phyloP scores from a whole-genome alignment of 53 echinoderm and acorn worm genomes.

The Luidia sarsii region DNA sequence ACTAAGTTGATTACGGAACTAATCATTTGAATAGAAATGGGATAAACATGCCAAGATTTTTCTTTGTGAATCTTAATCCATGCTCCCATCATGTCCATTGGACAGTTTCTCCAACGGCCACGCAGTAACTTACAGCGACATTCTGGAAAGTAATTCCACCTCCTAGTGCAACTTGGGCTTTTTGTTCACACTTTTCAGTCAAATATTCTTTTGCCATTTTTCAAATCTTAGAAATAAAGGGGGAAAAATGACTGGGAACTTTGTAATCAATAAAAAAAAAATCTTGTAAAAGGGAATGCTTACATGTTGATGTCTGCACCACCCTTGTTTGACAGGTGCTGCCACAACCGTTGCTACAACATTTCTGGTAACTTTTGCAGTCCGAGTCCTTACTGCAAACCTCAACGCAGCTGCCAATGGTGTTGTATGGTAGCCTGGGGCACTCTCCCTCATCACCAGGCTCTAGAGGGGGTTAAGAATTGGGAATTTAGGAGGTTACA shows the following conservation, averaged over 20 bases:
- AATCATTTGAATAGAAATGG: too few species aligned
- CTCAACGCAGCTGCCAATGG: slow-evolving; percentile 55
- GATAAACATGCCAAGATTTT: too few species aligned
- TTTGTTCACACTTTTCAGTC: background rate
- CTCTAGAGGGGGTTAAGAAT: too few species aligned
- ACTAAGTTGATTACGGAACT: too few species aligned
- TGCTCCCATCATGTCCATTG: too few species aligned
- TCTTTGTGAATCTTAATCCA: too few species aligned
- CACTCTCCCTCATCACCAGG: slow-evolving; percentile 74
- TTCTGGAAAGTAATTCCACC: too few species aligned
- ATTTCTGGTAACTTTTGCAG: slow-evolving; percentile 61
- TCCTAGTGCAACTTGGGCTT: background rate
- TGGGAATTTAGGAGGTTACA: too few species aligned
- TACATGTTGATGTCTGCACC: slow-evolving; percentile 32
- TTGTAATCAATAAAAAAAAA: background rate
- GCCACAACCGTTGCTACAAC: slow-evolving; percentile 78
- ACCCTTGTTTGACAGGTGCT: slow-evolving; percentile 41
- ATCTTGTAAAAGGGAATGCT: background rate
- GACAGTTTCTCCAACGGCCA: too few species aligned
- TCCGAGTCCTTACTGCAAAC: slow-evolving; percentile 47
- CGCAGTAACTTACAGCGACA: too few species aligned
- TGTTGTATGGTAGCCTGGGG: slow-evolving; percentile 53
- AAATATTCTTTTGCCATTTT: background rate
- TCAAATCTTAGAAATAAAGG: background rate
- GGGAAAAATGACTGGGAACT: background rate